These are phyloP conservation scores for Nemotelus pantherinus DNA, from an alignment of 2,888 invertebrate genomes.

Conservation along the genomic window DNA sequence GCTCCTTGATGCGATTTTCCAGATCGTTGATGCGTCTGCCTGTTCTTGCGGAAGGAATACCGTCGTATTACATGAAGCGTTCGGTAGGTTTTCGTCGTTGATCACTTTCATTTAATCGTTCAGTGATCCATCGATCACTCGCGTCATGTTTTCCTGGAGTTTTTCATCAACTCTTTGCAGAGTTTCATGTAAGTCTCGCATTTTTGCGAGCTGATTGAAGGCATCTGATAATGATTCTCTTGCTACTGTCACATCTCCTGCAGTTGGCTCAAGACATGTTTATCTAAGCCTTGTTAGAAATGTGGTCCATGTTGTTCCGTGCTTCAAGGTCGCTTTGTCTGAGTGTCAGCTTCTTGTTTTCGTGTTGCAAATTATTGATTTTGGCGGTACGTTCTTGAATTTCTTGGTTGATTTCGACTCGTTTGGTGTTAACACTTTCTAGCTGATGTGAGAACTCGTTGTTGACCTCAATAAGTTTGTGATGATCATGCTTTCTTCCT, in stretches of 20 bases:
- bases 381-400: constrained; percentile 75
- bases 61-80: constrained; percentile 52
- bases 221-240: constrained; percentile 83
- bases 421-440: constrained; percentile 76
- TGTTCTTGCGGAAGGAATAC: constrained; percentile 64
- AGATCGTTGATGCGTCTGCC: constrained; percentile 68
- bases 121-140: constrained; percentile 52
- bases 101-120: constrained; percentile 58
- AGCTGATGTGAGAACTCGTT: constrained; percentile 75
- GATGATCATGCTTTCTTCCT: constrained; percentile 87
- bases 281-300: constrained; percentile 74
- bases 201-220: constrained; percentile 83
- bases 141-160: constrained; percentile 54
- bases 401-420: constrained; percentile 68
- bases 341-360: constrained; percentile 85
- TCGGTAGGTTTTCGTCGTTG: constrained; percentile 54
- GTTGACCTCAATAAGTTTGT: constrained; percentile 78
- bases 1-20: constrained; percentile 68
- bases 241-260: constrained; percentile 79
- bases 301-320: constrained; percentile 72
- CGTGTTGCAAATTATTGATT: constrained; percentile 76
- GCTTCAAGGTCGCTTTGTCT: constrained; percentile 82
- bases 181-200: constrained; percentile 88
- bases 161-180: constrained; percentile 73
- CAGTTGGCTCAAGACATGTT: constrained; percentile 75